A percentile compares a stretch with the other conserved stretches of the same genome.
Evolutionary conservation across 2,888 invertebrate species (phyloP).

Genomic region (Pyrrhosoma nymphula): DNA sequence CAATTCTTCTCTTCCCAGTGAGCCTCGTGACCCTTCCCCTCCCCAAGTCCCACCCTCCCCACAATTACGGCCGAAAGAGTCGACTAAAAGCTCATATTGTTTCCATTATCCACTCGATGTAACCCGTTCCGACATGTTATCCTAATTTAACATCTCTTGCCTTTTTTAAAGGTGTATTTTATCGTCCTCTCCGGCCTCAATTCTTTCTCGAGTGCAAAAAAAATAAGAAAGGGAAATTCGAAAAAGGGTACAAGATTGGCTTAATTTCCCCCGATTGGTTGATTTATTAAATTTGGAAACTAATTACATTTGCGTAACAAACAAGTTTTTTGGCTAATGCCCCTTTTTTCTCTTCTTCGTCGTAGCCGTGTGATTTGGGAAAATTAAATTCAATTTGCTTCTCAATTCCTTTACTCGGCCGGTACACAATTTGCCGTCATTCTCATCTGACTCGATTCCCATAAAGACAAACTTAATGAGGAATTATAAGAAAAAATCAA

Average conservation of each 20-base stretch:
- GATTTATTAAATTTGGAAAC: background rate
- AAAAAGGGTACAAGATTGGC: constrained; percentile 6
- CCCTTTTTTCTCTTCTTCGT: background rate
- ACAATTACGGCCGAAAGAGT: background rate
- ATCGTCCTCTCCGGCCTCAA: background rate
- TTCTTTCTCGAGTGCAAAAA: background rate
- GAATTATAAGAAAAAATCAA: background rate
- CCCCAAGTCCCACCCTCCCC: background rate
- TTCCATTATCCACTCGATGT: constrained; percentile 66
- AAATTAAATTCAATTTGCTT: constrained; percentile 12
- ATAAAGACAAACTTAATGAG: background rate
- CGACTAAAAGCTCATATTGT: constrained; percentile 48
- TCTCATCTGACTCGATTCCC: background rate
- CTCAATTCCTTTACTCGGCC: background rate
- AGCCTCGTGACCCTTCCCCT: background rate
- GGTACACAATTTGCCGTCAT: background rate
- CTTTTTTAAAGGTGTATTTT: constrained; percentile 39
- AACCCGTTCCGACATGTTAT: constrained; percentile 51
- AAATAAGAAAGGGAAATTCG: background rate
- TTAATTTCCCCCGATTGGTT: constrained; percentile 35
- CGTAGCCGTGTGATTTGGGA: background rate
- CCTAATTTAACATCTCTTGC: constrained; percentile 41
- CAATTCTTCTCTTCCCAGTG: background rate
- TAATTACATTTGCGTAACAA: background rate
- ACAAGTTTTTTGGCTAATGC: background rate